Conservation (phyloP, 2,888 invertebrate genomes). For the Scaptomyza flava region DNA sequence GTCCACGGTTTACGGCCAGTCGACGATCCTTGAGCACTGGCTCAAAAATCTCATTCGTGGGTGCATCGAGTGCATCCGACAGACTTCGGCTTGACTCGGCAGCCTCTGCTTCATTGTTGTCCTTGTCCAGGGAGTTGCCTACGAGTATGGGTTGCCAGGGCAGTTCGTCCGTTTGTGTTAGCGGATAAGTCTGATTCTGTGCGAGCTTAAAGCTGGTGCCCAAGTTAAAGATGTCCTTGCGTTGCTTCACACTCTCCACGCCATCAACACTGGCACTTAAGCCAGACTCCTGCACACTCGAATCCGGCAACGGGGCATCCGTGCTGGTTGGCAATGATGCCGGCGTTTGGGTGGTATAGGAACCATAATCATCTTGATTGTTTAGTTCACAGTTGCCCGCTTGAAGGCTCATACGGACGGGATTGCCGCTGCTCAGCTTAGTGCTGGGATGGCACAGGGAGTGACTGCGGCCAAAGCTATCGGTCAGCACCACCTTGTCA, state of each 20-base stretch:
- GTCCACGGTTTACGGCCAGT: constrained; percentile 71
- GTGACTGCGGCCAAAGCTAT: constrained; percentile 93
- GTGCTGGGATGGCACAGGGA: constrained; percentile 92
- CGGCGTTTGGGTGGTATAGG: constrained; percentile 68
- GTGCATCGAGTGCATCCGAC: constrained; percentile 57
- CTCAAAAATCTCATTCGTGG: constrained; percentile 86
- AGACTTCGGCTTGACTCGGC: constrained; percentile 83
- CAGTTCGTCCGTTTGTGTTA: constrained; percentile 81
- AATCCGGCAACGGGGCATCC: constrained; percentile 64
- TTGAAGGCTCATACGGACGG: constrained; percentile 90
- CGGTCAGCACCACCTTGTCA: constrained; percentile 92
- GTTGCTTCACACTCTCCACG: constrained; percentile 81
- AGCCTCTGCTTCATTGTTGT: constrained; percentile 70
- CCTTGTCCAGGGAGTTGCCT: constrained; percentile 85
- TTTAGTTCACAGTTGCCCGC: constrained; percentile 91
- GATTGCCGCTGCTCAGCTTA: constrained; percentile 89
- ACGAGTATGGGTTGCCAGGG: constrained; percentile 86
- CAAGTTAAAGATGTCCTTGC: constrained; percentile 84
- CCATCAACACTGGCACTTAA: constrained; percentile 69
- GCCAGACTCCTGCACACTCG: constrained; percentile 72
- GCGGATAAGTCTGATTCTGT: constrained; percentile 77
- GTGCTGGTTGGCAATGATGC: constrained; percentile 25
- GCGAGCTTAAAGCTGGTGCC: constrained; percentile 82
- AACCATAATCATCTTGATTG: constrained; percentile 82
- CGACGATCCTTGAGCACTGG: constrained; percentile 84